Conservation (phyloP, 2,888 invertebrate genomes). For the Drosophila recens region DNA sequence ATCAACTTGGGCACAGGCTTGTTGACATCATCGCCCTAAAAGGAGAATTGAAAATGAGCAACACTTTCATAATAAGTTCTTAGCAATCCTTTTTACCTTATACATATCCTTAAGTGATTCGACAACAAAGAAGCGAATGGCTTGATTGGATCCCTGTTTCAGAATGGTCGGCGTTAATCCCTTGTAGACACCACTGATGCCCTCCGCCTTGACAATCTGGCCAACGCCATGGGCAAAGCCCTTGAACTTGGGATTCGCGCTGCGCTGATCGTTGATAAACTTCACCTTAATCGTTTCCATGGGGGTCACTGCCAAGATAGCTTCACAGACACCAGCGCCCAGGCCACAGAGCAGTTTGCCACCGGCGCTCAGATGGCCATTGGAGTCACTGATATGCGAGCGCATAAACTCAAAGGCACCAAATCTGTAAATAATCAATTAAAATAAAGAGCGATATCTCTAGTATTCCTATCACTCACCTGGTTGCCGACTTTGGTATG, state of each 20-base stretch:
- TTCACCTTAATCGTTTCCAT: conserved; percentile 99
- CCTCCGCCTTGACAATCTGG: conserved; percentile 93
- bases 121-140: conserved; percentile 98
- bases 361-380: conserved; percentile 92
- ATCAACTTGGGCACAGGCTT: conserved; percentile 94
- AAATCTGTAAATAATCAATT: conserved; percentile 88
- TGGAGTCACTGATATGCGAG: conserved; percentile 89
- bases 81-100: conserved; percentile 83
- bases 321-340: conserved; percentile 97
- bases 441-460: neutral
- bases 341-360: conserved; percentile 95
- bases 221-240: conserved; percentile 98
- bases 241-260: conserved; percentile 94
- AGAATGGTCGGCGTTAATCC: conserved; percentile 97
- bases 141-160: conserved; percentile 99
- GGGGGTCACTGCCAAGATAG: conserved; percentile 98
- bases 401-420: conserved; percentile 98
- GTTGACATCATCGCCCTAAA: conserved; percentile 90
- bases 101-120: conserved; percentile 97
- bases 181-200: conserved; percentile 94
- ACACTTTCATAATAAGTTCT: neutral
- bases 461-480: conserved; percentile 86
- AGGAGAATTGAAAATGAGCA: neutral
- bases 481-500: conserved; percentile 98
- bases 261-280: conserved; percentile 98